These are phyloP conservation scores for Drosophila sucinea DNA, from an alignment of 1,140 invertebrate species.

Conservation along the genomic window DNA sequence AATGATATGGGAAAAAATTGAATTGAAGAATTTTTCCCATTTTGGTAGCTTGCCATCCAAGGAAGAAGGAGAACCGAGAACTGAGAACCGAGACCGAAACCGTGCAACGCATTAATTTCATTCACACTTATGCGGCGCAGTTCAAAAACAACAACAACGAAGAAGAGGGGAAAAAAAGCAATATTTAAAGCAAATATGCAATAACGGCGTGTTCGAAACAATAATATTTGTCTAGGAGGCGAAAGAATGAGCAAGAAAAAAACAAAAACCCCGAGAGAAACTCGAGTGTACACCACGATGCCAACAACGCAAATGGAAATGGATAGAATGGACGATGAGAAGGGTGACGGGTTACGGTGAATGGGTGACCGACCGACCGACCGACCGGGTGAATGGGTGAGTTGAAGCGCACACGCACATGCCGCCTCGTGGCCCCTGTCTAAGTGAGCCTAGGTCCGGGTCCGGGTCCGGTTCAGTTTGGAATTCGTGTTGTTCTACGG, in stretches of 20 bases:
- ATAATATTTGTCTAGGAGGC: slow-evolving; percentile 80
- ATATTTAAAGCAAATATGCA: slow-evolving; percentile 80
- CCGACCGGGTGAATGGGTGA: slow-evolving; percentile 7
- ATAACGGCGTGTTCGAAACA: slow-evolving; percentile 79
- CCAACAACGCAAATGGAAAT: neutral
- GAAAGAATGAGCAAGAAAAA: slow-evolving; percentile 36
- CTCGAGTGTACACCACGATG: slow-evolving; percentile 30
- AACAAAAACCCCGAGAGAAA: slow-evolving; percentile 26
- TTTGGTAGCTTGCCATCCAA: neutral
- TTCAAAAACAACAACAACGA: slow-evolving; percentile 40
- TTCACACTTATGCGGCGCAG: slow-evolving; percentile 69
- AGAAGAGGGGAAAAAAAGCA: slow-evolving; percentile 17
- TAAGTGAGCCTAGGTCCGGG: slow-evolving; percentile 34
- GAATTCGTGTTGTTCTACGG: slow-evolving; percentile 17
- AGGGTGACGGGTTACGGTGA: neutral
- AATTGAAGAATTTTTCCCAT: slow-evolving; percentile 49
- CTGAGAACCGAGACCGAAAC: slow-evolving; percentile 28
- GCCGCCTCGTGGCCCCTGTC: slow-evolving; percentile 46
- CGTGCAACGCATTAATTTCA: slow-evolving; percentile 78
- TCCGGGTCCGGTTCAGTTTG: slow-evolving; percentile 4
- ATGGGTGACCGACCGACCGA: slow-evolving; percentile 4
- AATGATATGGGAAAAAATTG: slow-evolving; percentile 68
- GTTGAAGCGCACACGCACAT: slow-evolving; percentile 44
- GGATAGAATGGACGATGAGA: neutral
- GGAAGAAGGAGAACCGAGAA: neutral